Percentiles rank a stretch among this genome's conserved stretches.
Evolutionary conservation across 2,797 vertebrate species (phyloP).

Genomic region (Amniataba percoides): DNA sequence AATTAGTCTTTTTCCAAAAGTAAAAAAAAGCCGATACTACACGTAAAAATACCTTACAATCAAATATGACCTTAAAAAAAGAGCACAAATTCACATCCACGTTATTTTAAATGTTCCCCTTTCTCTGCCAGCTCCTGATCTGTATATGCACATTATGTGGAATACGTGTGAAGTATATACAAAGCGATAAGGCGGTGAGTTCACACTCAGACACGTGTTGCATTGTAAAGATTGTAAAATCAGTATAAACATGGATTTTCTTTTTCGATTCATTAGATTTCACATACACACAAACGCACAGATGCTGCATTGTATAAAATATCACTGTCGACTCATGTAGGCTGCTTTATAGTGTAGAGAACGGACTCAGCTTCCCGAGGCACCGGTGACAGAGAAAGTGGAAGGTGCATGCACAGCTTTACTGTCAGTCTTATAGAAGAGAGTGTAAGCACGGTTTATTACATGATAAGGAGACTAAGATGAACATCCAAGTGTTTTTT

Average conservation of each 20-base stretch:
- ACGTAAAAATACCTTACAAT: conserved; percentile 61
- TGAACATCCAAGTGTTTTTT: conserved; percentile 61
- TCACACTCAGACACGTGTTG: conserved; percentile 44
- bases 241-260: conserved; percentile 46
- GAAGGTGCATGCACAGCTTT: conserved; percentile 78
- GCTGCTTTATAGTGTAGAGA: conserved; percentile 56
- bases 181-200: conserved; percentile 43
- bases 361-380: conserved; percentile 56
- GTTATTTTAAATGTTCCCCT: conserved; percentile 46
- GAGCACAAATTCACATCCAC: conserved; percentile 76
- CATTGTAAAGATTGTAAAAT: conserved; percentile 54
- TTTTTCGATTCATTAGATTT: conserved; percentile 49
- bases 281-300: conserved; percentile 28
- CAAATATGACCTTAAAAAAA: conserved; percentile 67
- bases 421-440: conserved; percentile 67
- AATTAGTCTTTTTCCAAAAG: conserved; percentile 45
- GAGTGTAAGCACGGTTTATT: conserved; percentile 71
- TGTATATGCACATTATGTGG: conserved; percentile 39
- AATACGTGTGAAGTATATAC: conserved; percentile 52
- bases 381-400: conserved; percentile 68
- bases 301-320: conserved; percentile 44
- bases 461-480: conserved; percentile 62
- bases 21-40: conserved; percentile 42
- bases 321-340: conserved; percentile 35
- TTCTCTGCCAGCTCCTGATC: conserved; percentile 46